Conservation (phyloP, 2,888 invertebrate species). For the Seira sanloemensis region DNA sequence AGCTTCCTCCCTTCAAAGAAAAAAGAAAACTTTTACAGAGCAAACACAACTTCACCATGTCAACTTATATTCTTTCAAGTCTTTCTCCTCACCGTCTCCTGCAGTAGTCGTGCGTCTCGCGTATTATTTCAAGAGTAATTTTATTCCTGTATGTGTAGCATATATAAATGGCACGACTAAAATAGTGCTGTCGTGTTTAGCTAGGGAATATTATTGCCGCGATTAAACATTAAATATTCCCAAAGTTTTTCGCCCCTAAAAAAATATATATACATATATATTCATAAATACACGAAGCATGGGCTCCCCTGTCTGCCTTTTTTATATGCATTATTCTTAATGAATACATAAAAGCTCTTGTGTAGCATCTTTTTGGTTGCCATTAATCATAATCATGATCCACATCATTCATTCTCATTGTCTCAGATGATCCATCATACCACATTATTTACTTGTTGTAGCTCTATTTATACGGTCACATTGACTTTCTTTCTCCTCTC, state of each 20-base stretch:
- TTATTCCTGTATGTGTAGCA: neutral
- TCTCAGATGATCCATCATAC: constrained; percentile 3
- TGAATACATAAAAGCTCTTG: constrained; percentile 60
- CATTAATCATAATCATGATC: constrained; percentile 57
- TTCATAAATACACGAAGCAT: too few species aligned
- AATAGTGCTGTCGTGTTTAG: constrained; percentile 41
- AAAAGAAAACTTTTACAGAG: neutral
- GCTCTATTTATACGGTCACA: neutral
- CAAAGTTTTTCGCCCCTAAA: constrained; percentile 43
- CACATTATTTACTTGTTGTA: neutral
- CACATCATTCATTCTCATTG: constrained; percentile 38
- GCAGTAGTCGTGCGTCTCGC: neutral
- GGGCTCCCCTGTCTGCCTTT: neutral
- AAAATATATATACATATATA: too few species aligned
- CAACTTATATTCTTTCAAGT: too few species aligned
- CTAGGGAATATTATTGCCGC: constrained; percentile 50
- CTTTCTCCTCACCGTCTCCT: neutral
- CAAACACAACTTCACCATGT: neutral
- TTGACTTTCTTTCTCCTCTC: too few species aligned
- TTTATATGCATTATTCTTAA: constrained; percentile 47
- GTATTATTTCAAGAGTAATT: neutral
- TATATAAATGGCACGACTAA: constrained; percentile 50
- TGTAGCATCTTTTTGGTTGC: constrained; percentile 34
- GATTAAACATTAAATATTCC: constrained; percentile 56
- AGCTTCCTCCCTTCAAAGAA: neutral